Percentiles rank a stretch among this genome's conserved stretches.
These are phyloP conservation scores for Napeogenes sylphis DNA, from an alignment of 2,888 invertebrate species.

Conservation along the genomic window DNA sequence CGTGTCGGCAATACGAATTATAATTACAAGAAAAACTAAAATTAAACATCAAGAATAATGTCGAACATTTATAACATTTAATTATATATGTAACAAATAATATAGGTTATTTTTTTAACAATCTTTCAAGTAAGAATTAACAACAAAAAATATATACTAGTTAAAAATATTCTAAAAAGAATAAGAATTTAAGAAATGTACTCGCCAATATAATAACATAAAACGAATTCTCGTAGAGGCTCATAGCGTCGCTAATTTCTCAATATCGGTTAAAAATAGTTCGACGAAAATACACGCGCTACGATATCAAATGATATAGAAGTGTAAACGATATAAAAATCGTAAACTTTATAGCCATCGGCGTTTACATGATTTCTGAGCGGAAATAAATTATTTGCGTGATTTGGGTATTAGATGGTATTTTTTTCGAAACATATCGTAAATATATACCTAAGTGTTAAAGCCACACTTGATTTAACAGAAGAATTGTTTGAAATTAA, in stretches of 20 bases:
- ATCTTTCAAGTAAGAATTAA: neutral
- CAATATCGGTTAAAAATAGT: constrained; percentile 33
- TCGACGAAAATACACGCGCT: constrained; percentile 42
- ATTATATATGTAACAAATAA: too few relatives aligned
- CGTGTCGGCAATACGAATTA: too few relatives aligned
- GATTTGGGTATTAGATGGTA: neutral
- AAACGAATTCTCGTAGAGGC: constrained; percentile 34
- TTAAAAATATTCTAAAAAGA: too few relatives aligned
- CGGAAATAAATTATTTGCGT: constrained; percentile 1
- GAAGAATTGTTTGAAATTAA: neutral
- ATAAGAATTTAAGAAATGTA: constrained; percentile 20
- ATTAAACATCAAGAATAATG: too few relatives aligned
- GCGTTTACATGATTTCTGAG: constrained; percentile 30
- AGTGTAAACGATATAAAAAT: constrained; percentile 43
- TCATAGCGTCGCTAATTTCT: constrained; percentile 29
- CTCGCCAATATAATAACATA: constrained; percentile 48
- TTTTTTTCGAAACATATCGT: neutral
- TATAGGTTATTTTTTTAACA: neutral
- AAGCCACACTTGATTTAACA: neutral
- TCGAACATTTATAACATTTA: too few relatives aligned
- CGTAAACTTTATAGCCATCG: constrained; percentile 48
- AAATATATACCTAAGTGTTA: neutral
- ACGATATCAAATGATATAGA: constrained; percentile 32
- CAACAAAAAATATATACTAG: too few relatives aligned
- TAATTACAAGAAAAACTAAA: too few relatives aligned